Percentiles rank a stretch among this genome's conserved stretches.
phyloP scores from a whole-genome alignment of 2,113 vertebrate species.

The Pteropus alecto region DNA sequence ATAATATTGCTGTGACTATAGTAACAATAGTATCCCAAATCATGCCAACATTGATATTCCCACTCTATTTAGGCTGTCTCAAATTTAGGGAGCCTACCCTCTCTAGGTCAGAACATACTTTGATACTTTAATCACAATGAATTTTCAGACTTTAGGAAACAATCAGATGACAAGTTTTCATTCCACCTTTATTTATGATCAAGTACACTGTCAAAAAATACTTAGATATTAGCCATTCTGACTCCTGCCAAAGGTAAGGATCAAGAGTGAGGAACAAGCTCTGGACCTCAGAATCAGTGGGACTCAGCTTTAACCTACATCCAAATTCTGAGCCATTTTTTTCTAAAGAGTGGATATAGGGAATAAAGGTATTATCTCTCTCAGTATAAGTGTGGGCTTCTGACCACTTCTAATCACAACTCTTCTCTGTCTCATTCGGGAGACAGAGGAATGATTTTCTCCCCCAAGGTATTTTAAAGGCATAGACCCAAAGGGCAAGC shows the following conservation, averaged over 20 bases:
- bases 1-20: not conserved
- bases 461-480: conserved; percentile 8
- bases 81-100: not conserved
- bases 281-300: not conserved
- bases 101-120: not conserved
- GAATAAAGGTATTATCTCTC: not conserved
- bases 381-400: not conserved
- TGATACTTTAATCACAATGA: not conserved
- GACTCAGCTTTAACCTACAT: not conserved
- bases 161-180: conserved; percentile 2
- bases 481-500: conserved; percentile 34
- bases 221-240: not conserved
- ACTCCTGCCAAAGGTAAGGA: not conserved
- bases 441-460: conserved; percentile 10
- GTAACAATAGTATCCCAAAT: conserved; percentile 1
- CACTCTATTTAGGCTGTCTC: not conserved
- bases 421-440: conserved; percentile 17
- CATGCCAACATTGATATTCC: not conserved
- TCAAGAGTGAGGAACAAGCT: not conserved
- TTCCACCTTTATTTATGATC: not conserved
- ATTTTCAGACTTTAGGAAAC: not conserved
- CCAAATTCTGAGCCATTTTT: not conserved
- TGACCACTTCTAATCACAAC: conserved; percentile 21
- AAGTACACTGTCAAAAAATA: conserved; percentile 15
- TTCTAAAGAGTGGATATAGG: not conserved